Evolutionary conservation across 2,888 invertebrate genomes (phyloP), one percentile per base, ranked within the genome.

Genomic region (Ornithoptera priamus): DNA sequence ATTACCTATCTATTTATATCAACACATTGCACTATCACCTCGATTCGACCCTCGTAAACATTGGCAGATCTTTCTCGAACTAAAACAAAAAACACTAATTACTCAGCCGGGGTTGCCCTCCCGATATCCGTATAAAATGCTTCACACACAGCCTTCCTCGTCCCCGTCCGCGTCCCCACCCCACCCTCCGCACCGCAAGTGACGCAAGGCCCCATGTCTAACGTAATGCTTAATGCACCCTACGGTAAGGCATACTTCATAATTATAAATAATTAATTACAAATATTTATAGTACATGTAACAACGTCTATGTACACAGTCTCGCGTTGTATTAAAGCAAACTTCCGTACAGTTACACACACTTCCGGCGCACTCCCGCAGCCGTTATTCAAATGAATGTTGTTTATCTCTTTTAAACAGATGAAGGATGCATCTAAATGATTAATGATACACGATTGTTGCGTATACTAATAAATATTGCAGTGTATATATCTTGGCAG

Each of bases 221-320:
- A 76, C 78, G 74, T 76, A 82, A 81, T 81, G 82, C 80, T 81
- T 81, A 81, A 80, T 82, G 81, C 81, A 77, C 75, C 75, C 84
- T 84, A 81, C 58, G 75, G 81, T 90, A 90, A 91, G 90, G 90
- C 90, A 87, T 90, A 88, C 83, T 86, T 83, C 76, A 81, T 85
- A 83, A 84, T 85, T 86, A 90, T 89, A 90, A 89, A 90, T 90
- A 89, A 78, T 84, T 87, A 83, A 87, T 86, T 88, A 88, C 86
- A 89, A 81, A 81, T 86, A 85, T 82, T 78, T 85, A 83, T 83
- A 83, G 81, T 86, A 88, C 84, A 86, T 82, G 79, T 81, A 82
- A 78, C 74, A 72, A 71, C 77, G 10, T 81, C 77, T 85, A 84
- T 89, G 87, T 90, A 85, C 88, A 91, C 90, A 91, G 91, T 90